phyloP scores from a whole-genome alignment of 2,113 vertebrate genomes.

The Scartelaos histophorus region DNA sequence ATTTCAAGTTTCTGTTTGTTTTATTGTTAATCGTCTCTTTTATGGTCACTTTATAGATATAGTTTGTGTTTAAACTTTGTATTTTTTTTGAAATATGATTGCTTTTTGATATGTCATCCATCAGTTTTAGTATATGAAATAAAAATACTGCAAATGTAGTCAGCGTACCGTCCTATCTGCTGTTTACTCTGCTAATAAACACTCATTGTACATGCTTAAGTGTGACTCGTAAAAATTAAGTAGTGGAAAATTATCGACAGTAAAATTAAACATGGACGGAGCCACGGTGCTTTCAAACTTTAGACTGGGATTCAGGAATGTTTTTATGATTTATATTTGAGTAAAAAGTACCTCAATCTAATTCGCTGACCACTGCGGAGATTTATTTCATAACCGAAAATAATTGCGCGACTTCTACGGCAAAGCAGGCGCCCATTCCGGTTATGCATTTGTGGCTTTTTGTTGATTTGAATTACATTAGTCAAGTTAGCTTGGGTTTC shows the following conservation, averaged over 20 bases:
- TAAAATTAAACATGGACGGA: neutral
- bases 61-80: too few relatives aligned
- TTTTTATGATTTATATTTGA: neutral
- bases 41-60: too few relatives aligned
- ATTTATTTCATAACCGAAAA: slow-evolving; percentile 39
- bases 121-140: too few relatives aligned
- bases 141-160: too few relatives aligned
- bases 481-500: slow-evolving; percentile 42
- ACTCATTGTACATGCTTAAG: too few relatives aligned
- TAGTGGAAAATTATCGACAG: neutral
- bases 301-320: neutral
- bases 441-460: slow-evolving; percentile 47
- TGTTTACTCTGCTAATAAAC: too few relatives aligned
- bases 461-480: slow-evolving; percentile 50
- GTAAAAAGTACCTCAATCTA: slow-evolving; percentile 35
- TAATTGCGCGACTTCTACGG: slow-evolving; percentile 30
- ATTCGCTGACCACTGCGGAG: slow-evolving; percentile 25
- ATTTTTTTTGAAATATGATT: too few relatives aligned
- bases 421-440: slow-evolving; percentile 24
- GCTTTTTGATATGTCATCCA: too few relatives aligned
- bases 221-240: neutral
- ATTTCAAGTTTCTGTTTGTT: too few relatives aligned
- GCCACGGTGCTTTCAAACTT: neutral
- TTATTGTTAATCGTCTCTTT: too few relatives aligned
- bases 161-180: too few relatives aligned